Conservation (phyloP, 2,113 vertebrate genomes). For the Platysternon megacephalum region DNA sequence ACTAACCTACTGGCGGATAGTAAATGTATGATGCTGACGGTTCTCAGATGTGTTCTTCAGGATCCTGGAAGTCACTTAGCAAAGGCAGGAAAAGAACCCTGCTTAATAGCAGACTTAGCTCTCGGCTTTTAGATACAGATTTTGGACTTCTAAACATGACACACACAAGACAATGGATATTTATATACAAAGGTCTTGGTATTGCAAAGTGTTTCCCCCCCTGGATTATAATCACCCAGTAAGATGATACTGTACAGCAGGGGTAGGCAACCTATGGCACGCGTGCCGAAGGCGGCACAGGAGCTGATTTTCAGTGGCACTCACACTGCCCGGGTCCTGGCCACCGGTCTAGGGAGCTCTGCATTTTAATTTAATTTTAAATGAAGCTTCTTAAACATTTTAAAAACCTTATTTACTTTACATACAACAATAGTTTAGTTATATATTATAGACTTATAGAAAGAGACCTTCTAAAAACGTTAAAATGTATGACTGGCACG, state of each 20-base stretch:
- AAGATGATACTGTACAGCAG: not conserved
- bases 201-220: not conserved
- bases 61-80: not conserved
- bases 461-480: too few species aligned
- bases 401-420: too few species aligned
- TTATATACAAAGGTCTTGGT: not conserved
- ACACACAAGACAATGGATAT: not conserved
- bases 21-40: not conserved
- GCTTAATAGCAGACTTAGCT: not conserved
- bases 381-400: too few species aligned
- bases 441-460: too few species aligned
- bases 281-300: too few species aligned
- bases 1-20: conserved; percentile 4
- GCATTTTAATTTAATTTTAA: too few species aligned
- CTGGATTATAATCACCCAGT: not conserved
- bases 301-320: too few species aligned
- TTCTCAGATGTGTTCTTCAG: conserved; percentile 24
- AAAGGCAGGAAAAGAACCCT: not conserved
- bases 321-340: too few species aligned
- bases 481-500: too few species aligned
- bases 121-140: not conserved
- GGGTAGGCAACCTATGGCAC: too few species aligned
- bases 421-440: too few species aligned
- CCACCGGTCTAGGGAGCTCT: too few species aligned
- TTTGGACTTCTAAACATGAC: not conserved